phyloP scores from a whole-genome alignment of 2,888 invertebrate genomes.

The Eubasilissa splendida region DNA sequence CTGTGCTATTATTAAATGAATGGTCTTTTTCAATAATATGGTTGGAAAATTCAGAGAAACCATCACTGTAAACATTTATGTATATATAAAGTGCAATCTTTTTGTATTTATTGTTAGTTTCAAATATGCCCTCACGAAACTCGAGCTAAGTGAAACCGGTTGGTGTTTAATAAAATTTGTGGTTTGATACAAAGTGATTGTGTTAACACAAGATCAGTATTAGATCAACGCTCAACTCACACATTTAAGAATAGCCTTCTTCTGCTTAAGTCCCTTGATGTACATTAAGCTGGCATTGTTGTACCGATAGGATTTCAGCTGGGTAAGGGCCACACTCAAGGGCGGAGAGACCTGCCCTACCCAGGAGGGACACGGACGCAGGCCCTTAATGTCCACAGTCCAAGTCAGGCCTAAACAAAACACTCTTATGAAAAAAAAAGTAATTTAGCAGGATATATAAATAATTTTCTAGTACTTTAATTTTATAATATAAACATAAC shows the following conservation, averaged over 20 bases:
- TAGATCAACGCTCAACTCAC: background rate
- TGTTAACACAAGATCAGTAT: background rate
- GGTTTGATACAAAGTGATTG: too few relatives aligned
- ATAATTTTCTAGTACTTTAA: too few relatives aligned
- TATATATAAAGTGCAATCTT: too few relatives aligned
- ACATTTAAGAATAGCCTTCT: background rate
- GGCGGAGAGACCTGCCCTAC: constrained; percentile 17
- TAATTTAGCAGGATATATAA: too few relatives aligned
- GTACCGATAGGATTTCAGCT: background rate
- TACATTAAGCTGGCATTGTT: background rate
- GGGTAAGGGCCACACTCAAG: background rate
- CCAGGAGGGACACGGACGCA: background rate
- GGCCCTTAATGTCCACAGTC: background rate
- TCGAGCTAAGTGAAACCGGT: too few relatives aligned
- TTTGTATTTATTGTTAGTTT: too few relatives aligned
- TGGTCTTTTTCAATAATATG: background rate
- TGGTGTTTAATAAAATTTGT: too few relatives aligned
- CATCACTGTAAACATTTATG: too few relatives aligned
- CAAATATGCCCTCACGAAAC: too few relatives aligned
- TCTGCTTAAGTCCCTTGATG: background rate
- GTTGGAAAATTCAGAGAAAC: too few relatives aligned
- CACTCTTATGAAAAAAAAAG: background rate
- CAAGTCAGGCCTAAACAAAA: background rate
- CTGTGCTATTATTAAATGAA: background rate
- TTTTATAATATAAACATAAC: too few relatives aligned